Conservation (phyloP, 2,888 invertebrate genomes). For the Dascillus cervinus region DNA sequence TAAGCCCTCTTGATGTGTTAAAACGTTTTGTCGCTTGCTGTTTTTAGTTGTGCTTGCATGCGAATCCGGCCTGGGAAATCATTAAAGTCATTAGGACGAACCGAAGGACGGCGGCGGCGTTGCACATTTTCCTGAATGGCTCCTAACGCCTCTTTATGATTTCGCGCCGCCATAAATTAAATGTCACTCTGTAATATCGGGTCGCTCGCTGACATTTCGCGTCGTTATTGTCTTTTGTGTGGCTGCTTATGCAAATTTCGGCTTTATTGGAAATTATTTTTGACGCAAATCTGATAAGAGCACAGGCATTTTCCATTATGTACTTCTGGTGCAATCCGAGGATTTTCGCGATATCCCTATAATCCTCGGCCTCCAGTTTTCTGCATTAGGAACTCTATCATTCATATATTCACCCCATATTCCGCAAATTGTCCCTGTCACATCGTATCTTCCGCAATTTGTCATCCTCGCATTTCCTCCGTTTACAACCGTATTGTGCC, state of each 20-base stretch:
- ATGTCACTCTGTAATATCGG: slow-evolving; percentile 32
- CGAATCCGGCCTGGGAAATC: slow-evolving; percentile 1
- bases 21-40: not conserved
- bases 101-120: slow-evolving; percentile 5
- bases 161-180: slow-evolving; percentile 31
- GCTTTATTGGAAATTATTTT: slow-evolving; percentile 27
- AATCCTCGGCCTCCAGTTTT: slow-evolving; percentile 31
- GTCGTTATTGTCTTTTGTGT: slow-evolving; percentile 21
- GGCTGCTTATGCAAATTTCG: slow-evolving; percentile 24
- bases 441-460: slow-evolving; percentile 33
- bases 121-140: slow-evolving; percentile 22
- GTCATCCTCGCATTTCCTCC: slow-evolving; percentile 28
- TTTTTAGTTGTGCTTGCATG: not conserved
- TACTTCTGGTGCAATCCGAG: slow-evolving; percentile 17
- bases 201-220: slow-evolving; percentile 28
- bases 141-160: slow-evolving; percentile 26
- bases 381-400: slow-evolving; percentile 35
- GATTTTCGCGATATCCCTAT: slow-evolving; percentile 25
- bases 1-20: too few species aligned
- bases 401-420: slow-evolving; percentile 39
- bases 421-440: slow-evolving; percentile 38
- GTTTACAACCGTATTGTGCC: too few species aligned
- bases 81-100: slow-evolving; percentile 3
- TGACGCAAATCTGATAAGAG: slow-evolving; percentile 11
- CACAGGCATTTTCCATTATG: slow-evolving; percentile 13